Percentiles rank a stretch among this genome's conserved stretches.
Evolutionary conservation across 2,888 invertebrate species (phyloP).

Genomic region (Molorchus minor): DNA sequence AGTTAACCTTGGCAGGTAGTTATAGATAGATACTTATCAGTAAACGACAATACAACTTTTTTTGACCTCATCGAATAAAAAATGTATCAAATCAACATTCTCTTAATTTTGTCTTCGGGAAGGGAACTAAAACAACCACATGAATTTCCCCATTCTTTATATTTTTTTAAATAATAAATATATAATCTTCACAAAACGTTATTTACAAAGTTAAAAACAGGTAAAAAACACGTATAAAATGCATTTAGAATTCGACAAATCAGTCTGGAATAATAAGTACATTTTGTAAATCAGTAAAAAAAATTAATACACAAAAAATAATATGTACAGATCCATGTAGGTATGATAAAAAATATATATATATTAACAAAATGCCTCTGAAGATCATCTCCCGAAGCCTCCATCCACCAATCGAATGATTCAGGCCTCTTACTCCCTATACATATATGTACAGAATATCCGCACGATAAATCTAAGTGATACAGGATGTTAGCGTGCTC

Average conservation of each 20-base stretch:
- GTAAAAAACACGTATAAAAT: conserved; percentile 37
- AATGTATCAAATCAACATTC: no score
- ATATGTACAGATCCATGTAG: conserved; percentile 22
- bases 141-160: conserved; percentile 24
- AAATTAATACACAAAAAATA: conserved; percentile 27
- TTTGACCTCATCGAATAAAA: no score
- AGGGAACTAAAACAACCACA: conserved; percentile 1
- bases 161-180: conserved; percentile 24
- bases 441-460: conserved; percentile 5
- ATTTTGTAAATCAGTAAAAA: conserved; percentile 31
- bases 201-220: conserved; percentile 27
- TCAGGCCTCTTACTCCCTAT: neutral
- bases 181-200: conserved; percentile 11
- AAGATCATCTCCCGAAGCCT: neutral
- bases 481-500: conserved; percentile 27
- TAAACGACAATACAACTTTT: no score
- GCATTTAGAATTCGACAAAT: conserved; percentile 38
- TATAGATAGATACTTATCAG: no score
- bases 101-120: neutral
- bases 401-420: neutral
- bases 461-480: conserved; percentile 2
- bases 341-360: conserved; percentile 29
- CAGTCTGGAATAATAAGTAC: conserved; percentile 42
- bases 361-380: conserved; percentile 21
- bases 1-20: no score